Percentiles rank a stretch among this genome's conserved stretches.
Conservation (phyloP, 2,888 invertebrate species). For the Cryptocephalus primarius region DNA sequence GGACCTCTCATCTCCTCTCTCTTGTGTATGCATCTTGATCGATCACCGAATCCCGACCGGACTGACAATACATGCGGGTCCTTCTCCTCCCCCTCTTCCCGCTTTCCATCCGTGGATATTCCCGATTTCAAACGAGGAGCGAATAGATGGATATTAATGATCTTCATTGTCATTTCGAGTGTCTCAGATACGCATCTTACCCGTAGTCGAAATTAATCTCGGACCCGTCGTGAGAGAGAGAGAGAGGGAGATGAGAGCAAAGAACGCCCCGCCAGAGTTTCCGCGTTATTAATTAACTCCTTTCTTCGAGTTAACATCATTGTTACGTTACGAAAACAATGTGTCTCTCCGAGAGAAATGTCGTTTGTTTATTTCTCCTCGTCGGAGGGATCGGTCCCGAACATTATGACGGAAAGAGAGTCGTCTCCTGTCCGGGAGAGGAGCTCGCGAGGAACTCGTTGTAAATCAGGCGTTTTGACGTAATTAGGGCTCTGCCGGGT, state of each 20-base stretch:
- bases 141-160: conserved; percentile 18
- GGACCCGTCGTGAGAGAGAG: conserved; percentile 9
- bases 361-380: not conserved
- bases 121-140: too few relatives aligned
- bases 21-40: too few relatives aligned
- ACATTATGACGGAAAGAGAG: too few relatives aligned
- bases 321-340: conserved; percentile 18
- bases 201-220: conserved; percentile 22
- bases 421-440: too few relatives aligned
- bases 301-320: conserved; percentile 19
- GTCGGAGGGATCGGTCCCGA: not conserved
- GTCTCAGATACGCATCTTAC: conserved; percentile 25
- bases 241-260: conserved; percentile 14
- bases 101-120: too few relatives aligned
- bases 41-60: too few relatives aligned
- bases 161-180: conserved; percentile 26
- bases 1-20: too few relatives aligned
- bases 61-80: too few relatives aligned
- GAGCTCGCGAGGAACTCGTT: too few relatives aligned
- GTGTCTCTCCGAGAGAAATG: conserved; percentile 8
- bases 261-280: conserved; percentile 9
- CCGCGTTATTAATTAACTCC: conserved; percentile 22
- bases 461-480: too few relatives aligned
- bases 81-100: too few relatives aligned
- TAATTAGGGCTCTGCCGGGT: too few relatives aligned